phyloP scores from a whole-genome alignment of 2,113 vertebrate species.

The Colaptes auratus region DNA sequence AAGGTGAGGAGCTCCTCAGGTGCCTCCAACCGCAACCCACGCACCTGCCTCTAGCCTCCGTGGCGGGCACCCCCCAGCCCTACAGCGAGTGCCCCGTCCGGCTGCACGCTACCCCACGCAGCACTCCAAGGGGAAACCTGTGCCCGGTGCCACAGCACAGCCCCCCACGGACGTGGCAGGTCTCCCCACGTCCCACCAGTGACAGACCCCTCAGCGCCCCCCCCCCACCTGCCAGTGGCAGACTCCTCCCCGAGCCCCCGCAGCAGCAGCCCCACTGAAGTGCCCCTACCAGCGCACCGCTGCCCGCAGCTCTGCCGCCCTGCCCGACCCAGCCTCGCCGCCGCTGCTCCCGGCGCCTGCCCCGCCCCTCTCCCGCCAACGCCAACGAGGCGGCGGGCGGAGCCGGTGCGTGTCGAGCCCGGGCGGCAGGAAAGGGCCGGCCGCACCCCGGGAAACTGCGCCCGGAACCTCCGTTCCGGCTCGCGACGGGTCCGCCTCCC shows the following conservation, averaged over 20 bases:
- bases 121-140: not conserved
- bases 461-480: slow-evolving; percentile 11
- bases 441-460: not conserved
- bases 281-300: not conserved
- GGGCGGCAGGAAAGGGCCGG: slow-evolving; percentile 13
- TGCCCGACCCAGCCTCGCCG: not conserved
- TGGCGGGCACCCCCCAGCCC: not conserved
- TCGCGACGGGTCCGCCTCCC: not conserved
- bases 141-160: not conserved
- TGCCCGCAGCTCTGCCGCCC: not conserved
- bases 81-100: not conserved
- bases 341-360: not conserved
- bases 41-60: not conserved
- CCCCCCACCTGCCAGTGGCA: not conserved
- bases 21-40: not conserved
- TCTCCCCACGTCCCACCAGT: too few species aligned
- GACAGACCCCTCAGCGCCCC: not conserved
- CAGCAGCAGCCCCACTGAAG: not conserved
- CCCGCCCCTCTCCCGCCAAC: slow-evolving; percentile 21
- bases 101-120: not conserved
- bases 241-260: too few species aligned
- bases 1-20: not conserved
- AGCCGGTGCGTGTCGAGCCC: not conserved
- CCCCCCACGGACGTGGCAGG: too few species aligned
- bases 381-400: slow-evolving; percentile 50